A percentile compares a stretch with the other conserved stretches of the same genome.
Evolutionary conservation across 2,113 vertebrate species (phyloP).

Genomic region (Elanus axillaris): DNA sequence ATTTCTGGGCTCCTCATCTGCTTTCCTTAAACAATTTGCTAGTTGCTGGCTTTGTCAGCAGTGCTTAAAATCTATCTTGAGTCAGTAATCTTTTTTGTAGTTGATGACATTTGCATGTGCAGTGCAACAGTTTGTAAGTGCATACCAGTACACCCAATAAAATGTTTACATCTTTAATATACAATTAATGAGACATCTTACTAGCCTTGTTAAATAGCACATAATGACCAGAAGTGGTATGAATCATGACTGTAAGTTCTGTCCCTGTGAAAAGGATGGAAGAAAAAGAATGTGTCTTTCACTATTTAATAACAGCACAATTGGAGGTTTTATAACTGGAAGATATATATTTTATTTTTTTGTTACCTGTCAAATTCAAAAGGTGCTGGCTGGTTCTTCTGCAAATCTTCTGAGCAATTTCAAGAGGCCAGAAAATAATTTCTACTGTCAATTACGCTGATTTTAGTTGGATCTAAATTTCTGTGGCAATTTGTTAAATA

Average conservation of each 20-base stretch:
- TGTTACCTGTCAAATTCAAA: background rate
- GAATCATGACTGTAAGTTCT: background rate
- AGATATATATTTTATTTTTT: background rate
- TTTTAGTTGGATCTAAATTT: background rate
- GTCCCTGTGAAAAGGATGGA: background rate
- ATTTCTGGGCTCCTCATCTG: background rate
- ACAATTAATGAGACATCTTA: background rate
- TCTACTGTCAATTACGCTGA: background rate
- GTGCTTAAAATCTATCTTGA: background rate
- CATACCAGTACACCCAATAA: background rate
- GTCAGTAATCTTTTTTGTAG: background rate
- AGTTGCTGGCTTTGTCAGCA: background rate
- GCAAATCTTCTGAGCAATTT: background rate
- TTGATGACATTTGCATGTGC: background rate
- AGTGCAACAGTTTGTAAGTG: background rate
- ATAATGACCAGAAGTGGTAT: background rate
- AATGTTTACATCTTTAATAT: background rate
- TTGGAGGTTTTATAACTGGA: background rate
- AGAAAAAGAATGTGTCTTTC: background rate
- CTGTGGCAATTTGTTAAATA: background rate
- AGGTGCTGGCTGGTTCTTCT: background rate
- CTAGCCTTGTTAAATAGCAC: background rate
- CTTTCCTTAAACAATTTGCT: background rate
- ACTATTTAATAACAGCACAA: background rate
- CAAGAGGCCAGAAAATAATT: background rate